phyloP scores from a whole-genome alignment of 2,113 vertebrate genomes.

The Myotis lucifugus region DNA sequence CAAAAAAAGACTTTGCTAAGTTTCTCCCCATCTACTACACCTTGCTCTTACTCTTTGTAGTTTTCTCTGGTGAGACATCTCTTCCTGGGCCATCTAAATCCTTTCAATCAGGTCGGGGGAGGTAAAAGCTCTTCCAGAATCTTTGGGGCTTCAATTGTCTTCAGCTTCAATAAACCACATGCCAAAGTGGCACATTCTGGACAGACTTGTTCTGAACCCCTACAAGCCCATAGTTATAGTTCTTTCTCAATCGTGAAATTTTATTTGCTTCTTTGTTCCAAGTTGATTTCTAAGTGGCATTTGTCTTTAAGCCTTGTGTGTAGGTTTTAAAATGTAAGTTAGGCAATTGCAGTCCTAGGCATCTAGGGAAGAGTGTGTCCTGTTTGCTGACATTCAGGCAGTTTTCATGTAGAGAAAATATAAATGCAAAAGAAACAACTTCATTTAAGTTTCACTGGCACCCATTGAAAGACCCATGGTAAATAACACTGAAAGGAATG shows the following conservation, averaged over 20 bases:
- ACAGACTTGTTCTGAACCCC: neutral
- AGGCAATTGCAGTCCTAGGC: neutral
- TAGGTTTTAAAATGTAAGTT: conserved; percentile 49
- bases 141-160: neutral
- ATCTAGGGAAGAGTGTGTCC: neutral
- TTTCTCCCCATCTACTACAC: neutral
- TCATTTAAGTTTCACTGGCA: neutral
- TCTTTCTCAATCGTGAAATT: neutral
- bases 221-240: neutral
- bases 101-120: neutral
- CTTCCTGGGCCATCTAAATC: neutral
- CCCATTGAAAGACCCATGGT: neutral
- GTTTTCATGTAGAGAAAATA: conserved; percentile 27
- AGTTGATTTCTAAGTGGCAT: neutral
- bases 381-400: neutral
- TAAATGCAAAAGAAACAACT: neutral
- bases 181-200: neutral
- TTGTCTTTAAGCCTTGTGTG: neutral
- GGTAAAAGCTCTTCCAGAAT: neutral
- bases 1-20: neutral
- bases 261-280: conserved; percentile 18
- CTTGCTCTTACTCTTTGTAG: neutral
- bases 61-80: neutral
- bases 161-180: neutral
- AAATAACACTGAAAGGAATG: conserved; percentile 38